Conservation (phyloP, 2,797 vertebrate species). For the Brotula barbata region DNA sequence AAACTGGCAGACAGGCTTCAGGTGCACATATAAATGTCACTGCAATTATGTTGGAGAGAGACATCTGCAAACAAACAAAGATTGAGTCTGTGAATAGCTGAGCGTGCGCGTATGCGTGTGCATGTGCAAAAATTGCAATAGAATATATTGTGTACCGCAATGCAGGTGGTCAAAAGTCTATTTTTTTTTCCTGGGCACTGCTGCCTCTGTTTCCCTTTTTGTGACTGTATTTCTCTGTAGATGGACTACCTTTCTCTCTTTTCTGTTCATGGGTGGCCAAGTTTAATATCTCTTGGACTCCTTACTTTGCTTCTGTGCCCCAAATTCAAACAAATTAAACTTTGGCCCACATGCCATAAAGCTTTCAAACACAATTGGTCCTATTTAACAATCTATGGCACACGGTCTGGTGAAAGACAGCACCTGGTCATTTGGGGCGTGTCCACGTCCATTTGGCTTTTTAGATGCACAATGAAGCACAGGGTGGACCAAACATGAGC, state of each 20-base stretch:
- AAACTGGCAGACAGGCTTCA: conserved; percentile 70
- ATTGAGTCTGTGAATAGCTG: conserved; percentile 3
- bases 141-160: conserved; percentile 20
- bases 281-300: background rate
- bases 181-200: background rate
- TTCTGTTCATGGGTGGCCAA: background rate
- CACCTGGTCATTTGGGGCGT: too few species aligned
- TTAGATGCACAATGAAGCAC: too few species aligned
- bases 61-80: conserved; percentile 63
- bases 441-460: too few species aligned
- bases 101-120: conserved; percentile 21
- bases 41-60: conserved; percentile 62
- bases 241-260: background rate
- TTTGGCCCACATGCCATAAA: too few species aligned
- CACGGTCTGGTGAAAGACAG: too few species aligned
- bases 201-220: background rate
- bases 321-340: too few species aligned
- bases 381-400: too few species aligned
- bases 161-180: conserved; percentile 15
- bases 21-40: conserved; percentile 76
- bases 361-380: too few species aligned
- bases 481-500: too few species aligned
- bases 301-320: too few species aligned
- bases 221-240: conserved; percentile 11
- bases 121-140: conserved; percentile 32